phyloP scores from a whole-genome alignment of 2,797 vertebrate species.

The Heliangelus exortis region DNA sequence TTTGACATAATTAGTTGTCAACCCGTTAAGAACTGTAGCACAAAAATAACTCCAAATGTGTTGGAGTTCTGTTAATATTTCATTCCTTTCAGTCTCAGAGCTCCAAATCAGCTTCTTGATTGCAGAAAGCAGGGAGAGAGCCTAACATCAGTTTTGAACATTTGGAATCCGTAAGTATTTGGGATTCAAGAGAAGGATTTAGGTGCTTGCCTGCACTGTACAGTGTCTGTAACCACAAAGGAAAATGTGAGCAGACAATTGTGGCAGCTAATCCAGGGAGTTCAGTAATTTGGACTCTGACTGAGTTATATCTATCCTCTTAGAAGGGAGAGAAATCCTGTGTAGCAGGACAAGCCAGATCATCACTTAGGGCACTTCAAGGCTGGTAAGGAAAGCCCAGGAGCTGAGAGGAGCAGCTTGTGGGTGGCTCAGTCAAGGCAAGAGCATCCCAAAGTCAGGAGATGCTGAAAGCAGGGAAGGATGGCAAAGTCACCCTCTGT shows the following conservation, averaged over 20 bases:
- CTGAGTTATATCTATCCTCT: neutral
- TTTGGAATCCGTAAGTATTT: neutral
- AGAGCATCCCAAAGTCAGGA: neutral
- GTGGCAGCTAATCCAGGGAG: neutral
- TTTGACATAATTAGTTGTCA: neutral
- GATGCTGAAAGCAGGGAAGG: slow-evolving; percentile 52
- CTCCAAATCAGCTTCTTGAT: neutral
- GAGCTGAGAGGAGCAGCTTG: slow-evolving; percentile 7
- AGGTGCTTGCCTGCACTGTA: neutral
- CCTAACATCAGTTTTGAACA: neutral
- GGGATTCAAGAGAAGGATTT: neutral
- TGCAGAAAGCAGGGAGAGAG: neutral
- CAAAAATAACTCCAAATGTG: neutral
- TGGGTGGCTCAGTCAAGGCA: slow-evolving; percentile 26
- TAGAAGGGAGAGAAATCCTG: neutral
- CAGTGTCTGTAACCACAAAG: neutral
- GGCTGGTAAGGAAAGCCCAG: neutral
- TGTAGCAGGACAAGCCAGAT: neutral
- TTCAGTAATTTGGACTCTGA: neutral
- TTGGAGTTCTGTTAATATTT: neutral
- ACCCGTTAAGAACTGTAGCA: neutral
- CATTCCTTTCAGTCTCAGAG: neutral
- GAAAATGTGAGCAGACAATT: neutral
- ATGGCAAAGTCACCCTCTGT: slow-evolving; percentile 40
- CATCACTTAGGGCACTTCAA: neutral